These are phyloP conservation scores for Dipus sagitta DNA, from an alignment of 2,797 vertebrate species.

Conservation along the genomic window DNA sequence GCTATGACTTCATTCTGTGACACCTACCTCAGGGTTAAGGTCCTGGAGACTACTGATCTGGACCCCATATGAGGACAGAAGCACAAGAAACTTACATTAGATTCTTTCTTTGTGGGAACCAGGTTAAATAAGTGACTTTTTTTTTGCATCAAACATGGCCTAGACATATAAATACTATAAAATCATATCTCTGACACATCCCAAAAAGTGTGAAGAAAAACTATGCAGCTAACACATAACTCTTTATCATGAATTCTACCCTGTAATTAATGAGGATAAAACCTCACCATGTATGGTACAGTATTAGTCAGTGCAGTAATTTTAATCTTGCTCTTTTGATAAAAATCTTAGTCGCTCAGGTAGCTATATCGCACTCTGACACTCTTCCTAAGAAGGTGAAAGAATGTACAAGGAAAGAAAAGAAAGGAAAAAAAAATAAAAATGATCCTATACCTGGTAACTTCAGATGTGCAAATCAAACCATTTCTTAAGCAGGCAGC, in stretches of 20 bases:
- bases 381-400: background rate
- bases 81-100: background rate
- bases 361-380: background rate
- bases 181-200: background rate
- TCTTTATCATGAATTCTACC: background rate
- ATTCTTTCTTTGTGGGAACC: background rate
- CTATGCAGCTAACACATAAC: background rate
- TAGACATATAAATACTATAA: background rate
- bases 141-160: background rate
- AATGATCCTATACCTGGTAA: background rate
- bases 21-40: background rate
- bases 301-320: background rate
- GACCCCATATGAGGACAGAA: background rate
- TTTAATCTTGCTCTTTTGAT: slow-evolving; percentile 11
- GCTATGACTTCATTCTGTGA: slow-evolving; percentile 6
- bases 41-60: background rate
- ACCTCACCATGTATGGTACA: background rate
- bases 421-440: background rate
- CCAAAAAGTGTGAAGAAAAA: background rate
- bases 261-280: background rate
- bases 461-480: background rate
- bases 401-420: background rate
- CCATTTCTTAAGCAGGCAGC: background rate
- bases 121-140: slow-evolving; percentile 17
- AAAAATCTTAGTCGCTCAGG: slow-evolving; percentile 23